Evolutionary conservation across 2,113 vertebrate species (phyloP), one percentile per base, ranked within the genome.

Genomic region (Oenanthe oenanthe): DNA sequence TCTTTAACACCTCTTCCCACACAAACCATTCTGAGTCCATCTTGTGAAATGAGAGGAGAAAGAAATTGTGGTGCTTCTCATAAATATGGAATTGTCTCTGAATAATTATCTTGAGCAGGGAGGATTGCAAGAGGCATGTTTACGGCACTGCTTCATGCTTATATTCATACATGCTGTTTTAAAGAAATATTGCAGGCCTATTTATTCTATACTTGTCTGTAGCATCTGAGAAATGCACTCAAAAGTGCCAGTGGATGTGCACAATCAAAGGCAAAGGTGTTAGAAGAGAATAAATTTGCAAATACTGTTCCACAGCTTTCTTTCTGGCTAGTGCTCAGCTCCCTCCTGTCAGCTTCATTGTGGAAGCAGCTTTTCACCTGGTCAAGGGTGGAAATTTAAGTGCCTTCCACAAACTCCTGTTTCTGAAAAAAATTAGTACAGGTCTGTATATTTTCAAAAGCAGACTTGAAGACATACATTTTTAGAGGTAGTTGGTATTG

Each of bases 401-500:
- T n/a, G 17, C 25, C 4, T 42, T 57, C 15, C 67, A 48, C 2
- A n/a, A 10, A 28, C 2, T 21, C 9, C 1, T 24, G 0, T 43
- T 75, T 85, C 21, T 68, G 34, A 81, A 78, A 58, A 91, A 17
- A 10, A 24, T 4, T 9, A 0, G 0, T 38, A 16, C 2, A 16
- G 17, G 4, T 16, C 13, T 71, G 5, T 34, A 36, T 54, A 4
- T 1, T 67, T 88, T 60, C 83, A 42, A 54, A 71, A 51, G 2
- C 5, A 81, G 21, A 47, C 7, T 28, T 66, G 31, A 74, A 88
- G 10, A 31, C 2, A 34, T 7, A 2, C 1, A 32, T 77, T 91
- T 86, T 70, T 58, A n/a, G 47, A 73, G 6, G 11, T 29, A 28
- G 16, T n/a, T 38, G 34, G 10, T 65, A 15, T 6, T 47, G 3